Evolutionary conservation across 2,888 invertebrate species (phyloP), one percentile per base, ranked within the genome.

Genomic region (Philereme transversata): DNA sequence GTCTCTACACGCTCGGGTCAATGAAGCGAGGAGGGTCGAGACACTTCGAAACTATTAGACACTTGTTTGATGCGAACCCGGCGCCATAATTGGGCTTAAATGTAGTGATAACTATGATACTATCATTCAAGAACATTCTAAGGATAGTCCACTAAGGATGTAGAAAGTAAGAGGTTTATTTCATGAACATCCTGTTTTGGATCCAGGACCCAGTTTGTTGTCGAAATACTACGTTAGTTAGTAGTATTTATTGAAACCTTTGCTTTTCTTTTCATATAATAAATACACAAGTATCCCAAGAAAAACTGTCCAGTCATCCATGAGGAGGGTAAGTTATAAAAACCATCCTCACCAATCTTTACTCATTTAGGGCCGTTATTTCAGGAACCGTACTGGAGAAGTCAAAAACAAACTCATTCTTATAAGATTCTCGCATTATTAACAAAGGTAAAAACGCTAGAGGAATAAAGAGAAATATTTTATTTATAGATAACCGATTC

Each of bases 351-450:
- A n/a, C n/a, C n/a, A n/a, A 51, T 43, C 46, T 47, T 53, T 71
- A 70, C 71, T 70, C 60, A 63, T 62, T 67, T 64, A 41, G 40
- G 48, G 41, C 36, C 43, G 68, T 70, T 70, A 68, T 69, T 67
- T 65, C 70, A 65, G 61, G 63, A 70, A 73, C 71, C 70, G 70
- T 63, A 72, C 40, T 11, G 51, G 54, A 60, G 64, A 71, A 66
- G 64, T 60, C 63, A 68, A 73, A 76, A 81, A n/a, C n/a, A n/a
- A 81, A 74, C 76, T 76, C 77, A 81, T 83, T 82, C 82, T 82
- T 82, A 82, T 84, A 84, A 84, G 71, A 84, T 81, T 81, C 78
- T 73, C 71, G 64, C 80, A 81, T 83, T 81, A 80, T 79, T 84
- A 81, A 79, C 78, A 82, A 84, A 87, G 80, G 82, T 83, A 82